Conservation (phyloP, 2,797 vertebrate species). For the Sparus aurata region DNA sequence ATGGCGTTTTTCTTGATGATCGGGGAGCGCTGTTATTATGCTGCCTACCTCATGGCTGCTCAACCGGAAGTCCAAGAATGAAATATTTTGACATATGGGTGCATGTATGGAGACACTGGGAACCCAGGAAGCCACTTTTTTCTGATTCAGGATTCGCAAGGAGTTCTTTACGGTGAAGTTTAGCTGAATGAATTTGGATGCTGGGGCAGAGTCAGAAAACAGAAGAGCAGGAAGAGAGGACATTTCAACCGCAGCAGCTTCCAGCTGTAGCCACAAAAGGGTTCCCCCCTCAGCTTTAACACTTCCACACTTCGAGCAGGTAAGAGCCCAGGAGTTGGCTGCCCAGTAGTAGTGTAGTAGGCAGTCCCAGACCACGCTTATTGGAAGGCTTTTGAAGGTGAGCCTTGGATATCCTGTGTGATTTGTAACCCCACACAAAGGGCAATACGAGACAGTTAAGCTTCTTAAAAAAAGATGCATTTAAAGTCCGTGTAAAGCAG, state of each 20-base stretch:
- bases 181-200: not conserved
- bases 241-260: not conserved
- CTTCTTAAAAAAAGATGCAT: not conserved
- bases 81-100: not conserved
- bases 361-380: not conserved
- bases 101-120: not conserved
- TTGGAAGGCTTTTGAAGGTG: not conserved
- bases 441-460: not conserved
- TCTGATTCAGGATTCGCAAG: not conserved
- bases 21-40: too few relatives aligned
- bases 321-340: not conserved
- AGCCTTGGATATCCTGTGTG: too few relatives aligned
- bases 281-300: not conserved
- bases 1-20: too few relatives aligned
- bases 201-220: not conserved
- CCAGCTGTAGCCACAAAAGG: not conserved
- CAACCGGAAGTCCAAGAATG: too few relatives aligned
- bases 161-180: not conserved
- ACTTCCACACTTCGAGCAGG: not conserved
- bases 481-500: too few relatives aligned
- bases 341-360: not conserved
- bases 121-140: not conserved
- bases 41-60: too few relatives aligned
- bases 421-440: constrained; percentile 1
- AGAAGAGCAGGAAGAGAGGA: not conserved